phyloP scores from a whole-genome alignment of 2,888 invertebrate genomes.

The Patella depressa region DNA sequence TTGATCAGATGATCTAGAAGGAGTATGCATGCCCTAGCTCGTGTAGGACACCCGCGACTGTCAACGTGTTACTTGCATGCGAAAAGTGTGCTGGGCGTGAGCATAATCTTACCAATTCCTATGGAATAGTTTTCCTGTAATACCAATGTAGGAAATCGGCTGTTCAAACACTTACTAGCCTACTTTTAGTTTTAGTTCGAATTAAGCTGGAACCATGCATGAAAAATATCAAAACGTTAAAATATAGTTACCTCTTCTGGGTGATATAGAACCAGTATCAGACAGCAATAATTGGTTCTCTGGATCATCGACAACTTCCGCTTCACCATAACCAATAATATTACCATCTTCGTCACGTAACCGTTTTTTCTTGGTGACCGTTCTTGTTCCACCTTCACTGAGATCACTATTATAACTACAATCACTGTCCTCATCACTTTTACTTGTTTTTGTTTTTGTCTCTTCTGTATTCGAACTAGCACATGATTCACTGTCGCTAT shows the following conservation, averaged over 20 bases:
- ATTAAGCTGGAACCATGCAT: too few species aligned
- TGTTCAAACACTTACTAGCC: too few species aligned
- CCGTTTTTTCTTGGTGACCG: conserved; percentile 50
- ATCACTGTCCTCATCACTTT: conserved; percentile 36
- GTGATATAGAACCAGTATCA: conserved; percentile 37
- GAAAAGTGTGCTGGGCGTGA: too few species aligned
- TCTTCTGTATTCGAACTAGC: conserved; percentile 22
- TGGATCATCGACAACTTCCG: conserved; percentile 34
- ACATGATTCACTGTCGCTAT: conserved; percentile 48
- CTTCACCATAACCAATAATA: conserved; percentile 52
- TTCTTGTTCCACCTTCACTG: conserved; percentile 64
- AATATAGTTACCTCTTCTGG: conserved; percentile 35
- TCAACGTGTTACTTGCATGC: too few species aligned
- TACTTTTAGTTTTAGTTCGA: too few species aligned
- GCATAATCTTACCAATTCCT: too few species aligned
- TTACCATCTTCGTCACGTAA: conserved; percentile 57
- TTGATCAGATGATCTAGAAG: too few species aligned
- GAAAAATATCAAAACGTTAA: background rate
- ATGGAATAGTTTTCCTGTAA: too few species aligned
- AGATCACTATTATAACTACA: conserved; percentile 56
- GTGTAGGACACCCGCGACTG: too few species aligned
- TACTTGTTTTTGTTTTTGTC: conserved; percentile 19
- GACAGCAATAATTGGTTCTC: conserved; percentile 29
- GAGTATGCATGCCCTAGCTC: too few species aligned
- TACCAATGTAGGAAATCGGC: too few species aligned